Evolutionary conservation across 2,113 vertebrate genomes (phyloP), one percentile per base, ranked within the genome.

Genomic region (Peromyscus polionotus): DNA sequence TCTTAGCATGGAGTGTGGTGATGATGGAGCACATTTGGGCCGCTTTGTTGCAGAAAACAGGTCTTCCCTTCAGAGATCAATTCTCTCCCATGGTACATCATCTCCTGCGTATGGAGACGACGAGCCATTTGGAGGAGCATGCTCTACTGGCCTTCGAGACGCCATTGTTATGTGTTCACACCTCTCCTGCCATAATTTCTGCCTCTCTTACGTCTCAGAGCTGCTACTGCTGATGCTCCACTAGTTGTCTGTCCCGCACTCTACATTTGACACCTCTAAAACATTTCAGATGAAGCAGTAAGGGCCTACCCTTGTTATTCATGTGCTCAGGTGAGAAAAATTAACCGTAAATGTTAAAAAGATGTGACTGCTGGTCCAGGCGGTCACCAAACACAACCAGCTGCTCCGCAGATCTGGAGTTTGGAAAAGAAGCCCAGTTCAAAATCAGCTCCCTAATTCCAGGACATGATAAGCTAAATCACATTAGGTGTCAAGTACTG

Each of bases 301-400:
- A 98, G 97, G 97, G 91, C 95, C 95, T 95, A 92, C 90, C 93
- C 76, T 85, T 77, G 95, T 91, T 98, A 93, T 98, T 97, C 33
- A 85, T 84, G 95, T 95, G 98, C 95, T 94, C 98, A 98, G 95
- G 98, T 70, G 94, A 98, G 96, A 93, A 98, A 98, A 98, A 98
- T 98, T 98, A 98, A 98, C 98, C 98, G 98, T 98, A 98, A 98
- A 95, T 97, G 96, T 95, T 98, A 98, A 98, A 97, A 98, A 97
- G 96, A 98, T 97, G 88, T 97, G 94, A 95, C 67, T 97, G 65
- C n/a, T 94, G 83, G 72, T 98, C 86, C 96, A 98, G 97, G 96
- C 87, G 5, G 97, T 65, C 96, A 97, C 95, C 98, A 98, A 98
- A 98, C 90, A 96, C 86, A 90, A 98, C 94, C 98, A 98, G 97